Percentiles rank a stretch among this genome's conserved stretches.
Evolutionary conservation across 2,797 vertebrate species (phyloP).

Genomic region (Protonibea diacanthus): DNA sequence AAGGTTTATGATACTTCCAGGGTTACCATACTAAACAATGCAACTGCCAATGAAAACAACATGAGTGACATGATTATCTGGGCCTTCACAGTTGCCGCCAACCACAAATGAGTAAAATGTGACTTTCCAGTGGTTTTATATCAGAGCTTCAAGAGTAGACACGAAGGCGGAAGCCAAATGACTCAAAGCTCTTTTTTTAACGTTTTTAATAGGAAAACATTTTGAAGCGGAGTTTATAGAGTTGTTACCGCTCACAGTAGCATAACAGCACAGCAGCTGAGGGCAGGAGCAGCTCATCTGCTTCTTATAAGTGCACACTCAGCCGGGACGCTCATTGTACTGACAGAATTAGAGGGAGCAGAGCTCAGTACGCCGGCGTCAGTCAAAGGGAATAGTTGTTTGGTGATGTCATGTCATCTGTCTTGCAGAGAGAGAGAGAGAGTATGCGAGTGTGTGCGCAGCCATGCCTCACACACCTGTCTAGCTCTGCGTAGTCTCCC

Average conservation of each 20-base stretch:
- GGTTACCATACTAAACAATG: neutral
- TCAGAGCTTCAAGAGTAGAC: slow-evolving; percentile 15
- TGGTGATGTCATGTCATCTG: slow-evolving; percentile 69
- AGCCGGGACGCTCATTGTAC: slow-evolving; percentile 24
- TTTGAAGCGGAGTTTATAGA: slow-evolving; percentile 35
- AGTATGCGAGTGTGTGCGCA: neutral
- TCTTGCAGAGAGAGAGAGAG: slow-evolving; percentile 28
- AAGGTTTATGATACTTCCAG: neutral
- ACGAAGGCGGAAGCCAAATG: neutral
- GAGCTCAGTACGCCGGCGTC: slow-evolving; percentile 22
- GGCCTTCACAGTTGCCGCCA: neutral
- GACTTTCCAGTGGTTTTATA: slow-evolving; percentile 21
- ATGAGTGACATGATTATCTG: neutral
- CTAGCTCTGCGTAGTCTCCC: neutral
- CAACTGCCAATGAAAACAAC: slow-evolving; percentile 16
- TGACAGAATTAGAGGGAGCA: slow-evolving; percentile 29
- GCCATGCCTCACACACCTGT: slow-evolving; percentile 51
- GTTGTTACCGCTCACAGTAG: slow-evolving; percentile 57
- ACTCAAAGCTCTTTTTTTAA: slow-evolving; percentile 17
- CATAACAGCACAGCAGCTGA: slow-evolving; percentile 35
- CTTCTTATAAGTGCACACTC: slow-evolving; percentile 49
- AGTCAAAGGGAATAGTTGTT: slow-evolving; percentile 59
- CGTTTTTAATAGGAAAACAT: slow-evolving; percentile 4
- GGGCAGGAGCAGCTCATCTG: slow-evolving; percentile 53
- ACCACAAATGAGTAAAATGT: slow-evolving; percentile 28